Evolutionary conservation across 2,113 vertebrate genomes (phyloP).

Genomic region (Phyllostomus discolor): DNA sequence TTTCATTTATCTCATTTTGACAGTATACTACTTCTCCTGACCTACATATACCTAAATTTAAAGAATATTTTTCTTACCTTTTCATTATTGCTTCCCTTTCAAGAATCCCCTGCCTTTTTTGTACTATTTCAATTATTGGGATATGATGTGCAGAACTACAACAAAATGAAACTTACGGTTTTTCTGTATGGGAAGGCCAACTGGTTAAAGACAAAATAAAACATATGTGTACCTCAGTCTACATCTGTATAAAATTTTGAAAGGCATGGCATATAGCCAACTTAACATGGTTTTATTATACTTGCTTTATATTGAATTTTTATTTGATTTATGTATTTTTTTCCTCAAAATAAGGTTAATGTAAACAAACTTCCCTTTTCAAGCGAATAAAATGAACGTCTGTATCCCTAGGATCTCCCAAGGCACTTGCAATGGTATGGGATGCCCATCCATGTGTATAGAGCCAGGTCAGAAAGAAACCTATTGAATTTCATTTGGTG

Average conservation of each 20-base stretch:
- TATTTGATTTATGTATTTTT: neutral
- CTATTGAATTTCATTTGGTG: neutral
- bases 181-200: neutral
- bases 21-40: conserved; percentile 50
- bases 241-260: neutral
- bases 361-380: neutral
- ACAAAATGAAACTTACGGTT: conserved; percentile 1
- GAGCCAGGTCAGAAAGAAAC: neutral
- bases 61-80: conserved; percentile 31
- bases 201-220: neutral
- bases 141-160: neutral
- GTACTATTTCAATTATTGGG: neutral
- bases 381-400: neutral
- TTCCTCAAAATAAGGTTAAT: conserved; percentile 13
- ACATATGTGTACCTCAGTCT: neutral
- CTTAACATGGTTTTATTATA: neutral
- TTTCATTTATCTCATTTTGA: conserved; percentile 61
- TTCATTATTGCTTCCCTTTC: conserved; percentile 50
- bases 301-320: conserved; percentile 9
- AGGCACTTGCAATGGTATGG: neutral
- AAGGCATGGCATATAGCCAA: neutral
- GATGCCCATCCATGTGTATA: neutral
- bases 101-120: conserved; percentile 23
- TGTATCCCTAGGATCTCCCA: neutral
- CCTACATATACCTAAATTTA: conserved; percentile 38